These are phyloP conservation scores for Mesoclemmys tuberculata DNA, from an alignment of 2,113 vertebrate species.

Conservation along the genomic window DNA sequence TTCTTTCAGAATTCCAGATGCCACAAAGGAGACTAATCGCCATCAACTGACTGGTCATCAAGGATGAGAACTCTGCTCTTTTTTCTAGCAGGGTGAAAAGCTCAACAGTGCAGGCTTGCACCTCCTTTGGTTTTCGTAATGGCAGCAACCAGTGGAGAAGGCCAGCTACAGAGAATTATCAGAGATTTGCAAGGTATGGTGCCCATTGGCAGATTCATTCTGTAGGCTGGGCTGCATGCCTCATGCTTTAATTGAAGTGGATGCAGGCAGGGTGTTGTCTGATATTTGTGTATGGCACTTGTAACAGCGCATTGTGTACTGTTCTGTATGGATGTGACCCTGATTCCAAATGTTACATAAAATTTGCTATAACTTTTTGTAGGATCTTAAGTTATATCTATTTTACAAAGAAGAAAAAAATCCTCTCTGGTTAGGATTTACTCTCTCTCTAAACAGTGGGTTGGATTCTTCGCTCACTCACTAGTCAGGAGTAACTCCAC, in stretches of 20 bases:
- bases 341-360: not conserved
- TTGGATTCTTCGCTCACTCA: not conserved
- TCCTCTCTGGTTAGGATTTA: not conserved
- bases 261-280: not conserved
- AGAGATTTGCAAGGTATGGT: slow-evolving; percentile 90
- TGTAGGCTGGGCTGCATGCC: not conserved
- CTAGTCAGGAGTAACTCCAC: not conserved
- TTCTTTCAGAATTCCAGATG: slow-evolving; percentile 46
- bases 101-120: not conserved
- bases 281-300: not conserved
- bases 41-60: not conserved
- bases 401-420: not conserved
- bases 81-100: slow-evolving; percentile 33
- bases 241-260: not conserved
- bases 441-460: not conserved
- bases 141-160: slow-evolving; percentile 85
- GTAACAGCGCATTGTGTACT: not conserved
- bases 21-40: slow-evolving; percentile 30
- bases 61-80: not conserved
- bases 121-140: slow-evolving; percentile 66
- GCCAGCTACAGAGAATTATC: slow-evolving; percentile 94
- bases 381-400: not conserved
- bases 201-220: not conserved
- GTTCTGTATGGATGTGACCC: not conserved
- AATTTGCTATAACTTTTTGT: not conserved